phyloP scores from a whole-genome alignment of 2,113 vertebrate genomes.

The Mobula birostris region DNA sequence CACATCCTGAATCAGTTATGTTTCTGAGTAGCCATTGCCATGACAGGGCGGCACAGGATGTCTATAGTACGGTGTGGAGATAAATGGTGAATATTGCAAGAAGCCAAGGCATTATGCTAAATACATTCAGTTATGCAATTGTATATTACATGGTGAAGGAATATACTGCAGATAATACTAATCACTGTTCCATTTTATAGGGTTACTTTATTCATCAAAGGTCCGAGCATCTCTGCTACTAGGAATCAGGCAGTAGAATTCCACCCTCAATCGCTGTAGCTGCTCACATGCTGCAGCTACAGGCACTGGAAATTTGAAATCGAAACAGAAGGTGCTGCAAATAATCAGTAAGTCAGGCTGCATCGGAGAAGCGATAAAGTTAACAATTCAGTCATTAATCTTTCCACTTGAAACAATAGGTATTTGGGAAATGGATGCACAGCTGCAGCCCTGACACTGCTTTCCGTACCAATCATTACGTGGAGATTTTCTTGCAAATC shows the following conservation, averaged over 20 bases:
- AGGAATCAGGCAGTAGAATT: neutral
- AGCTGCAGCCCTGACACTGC: too few species aligned
- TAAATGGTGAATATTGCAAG: neutral
- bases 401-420: too few species aligned
- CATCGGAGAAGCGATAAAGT: too few species aligned
- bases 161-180: neutral
- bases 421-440: too few species aligned
- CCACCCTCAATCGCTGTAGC: neutral
- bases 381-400: too few species aligned
- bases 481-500: neutral
- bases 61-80: too few species aligned
- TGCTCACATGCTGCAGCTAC: too few species aligned
- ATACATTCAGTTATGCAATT: neutral
- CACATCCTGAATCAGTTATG: neutral
- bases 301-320: too few species aligned
- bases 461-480: neutral
- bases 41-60: neutral
- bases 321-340: too few species aligned
- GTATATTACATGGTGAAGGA: neutral
- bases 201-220: neutral
- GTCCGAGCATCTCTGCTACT: neutral
- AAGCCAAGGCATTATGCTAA: neutral
- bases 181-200: neutral
- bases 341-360: too few species aligned
- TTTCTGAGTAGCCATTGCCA: neutral